These are phyloP conservation scores for Apogon talboti DNA, from an alignment of 2,797 vertebrate species.

Conservation along the genomic window DNA sequence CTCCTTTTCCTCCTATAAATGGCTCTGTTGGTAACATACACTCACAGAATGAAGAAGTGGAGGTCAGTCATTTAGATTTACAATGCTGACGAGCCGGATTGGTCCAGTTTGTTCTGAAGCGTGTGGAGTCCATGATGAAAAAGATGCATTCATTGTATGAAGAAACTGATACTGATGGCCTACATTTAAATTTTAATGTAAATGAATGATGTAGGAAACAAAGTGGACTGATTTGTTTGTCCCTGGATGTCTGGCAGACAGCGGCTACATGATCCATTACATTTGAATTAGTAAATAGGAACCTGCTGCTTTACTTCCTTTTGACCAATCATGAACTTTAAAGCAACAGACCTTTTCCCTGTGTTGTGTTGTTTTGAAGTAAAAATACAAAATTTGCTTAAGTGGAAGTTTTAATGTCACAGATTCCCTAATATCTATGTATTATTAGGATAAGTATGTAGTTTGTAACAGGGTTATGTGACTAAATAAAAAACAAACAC, in stretches of 20 bases:
- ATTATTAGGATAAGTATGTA: no score
- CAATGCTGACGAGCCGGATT: not conserved
- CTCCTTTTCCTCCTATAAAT: constrained; percentile 10
- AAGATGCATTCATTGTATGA: constrained; percentile 53
- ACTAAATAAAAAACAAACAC: no score
- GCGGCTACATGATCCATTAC: constrained; percentile 59
- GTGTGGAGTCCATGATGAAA: constrained; percentile 62
- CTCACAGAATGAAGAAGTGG: constrained; percentile 12
- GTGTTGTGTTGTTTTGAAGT: not conserved
- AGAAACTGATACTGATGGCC: constrained; percentile 70
- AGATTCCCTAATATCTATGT: no score
- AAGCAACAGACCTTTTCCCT: constrained; percentile 9
- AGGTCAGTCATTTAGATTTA: constrained; percentile 1
- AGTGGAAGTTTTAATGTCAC: no score
- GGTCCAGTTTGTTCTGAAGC: constrained; percentile 25
- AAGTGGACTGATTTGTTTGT: constrained; percentile 82
- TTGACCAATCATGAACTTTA: constrained; percentile 34
- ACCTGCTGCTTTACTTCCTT: constrained; percentile 36
- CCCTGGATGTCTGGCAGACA: constrained; percentile 47
- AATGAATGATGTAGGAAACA: constrained; percentile 84
- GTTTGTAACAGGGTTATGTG: no score
- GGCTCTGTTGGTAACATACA: constrained; percentile 7
- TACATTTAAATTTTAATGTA: constrained; percentile 81
- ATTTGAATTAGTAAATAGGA: constrained; percentile 78
- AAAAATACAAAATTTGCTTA: no score